These are phyloP conservation scores for Apodemia hepburni DNA, from an alignment of 2,888 invertebrate species.

Conservation along the genomic window DNA sequence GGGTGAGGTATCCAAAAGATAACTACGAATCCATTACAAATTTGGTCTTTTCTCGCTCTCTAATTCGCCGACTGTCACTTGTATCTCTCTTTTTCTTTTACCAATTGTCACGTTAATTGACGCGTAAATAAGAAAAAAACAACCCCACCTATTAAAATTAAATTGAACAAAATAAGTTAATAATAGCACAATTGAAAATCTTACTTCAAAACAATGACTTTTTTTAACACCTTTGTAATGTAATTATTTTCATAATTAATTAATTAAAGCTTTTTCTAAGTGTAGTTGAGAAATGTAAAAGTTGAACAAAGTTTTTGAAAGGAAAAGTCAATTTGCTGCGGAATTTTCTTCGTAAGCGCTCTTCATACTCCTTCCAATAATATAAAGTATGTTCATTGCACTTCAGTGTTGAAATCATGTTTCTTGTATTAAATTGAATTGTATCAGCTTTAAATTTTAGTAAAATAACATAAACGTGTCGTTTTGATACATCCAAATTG, in stretches of 20 bases:
- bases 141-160: no score
- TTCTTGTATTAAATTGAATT: conserved; percentile 44
- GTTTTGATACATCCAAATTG: background rate
- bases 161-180: no score
- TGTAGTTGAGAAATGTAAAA: background rate
- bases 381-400: conserved; percentile 38
- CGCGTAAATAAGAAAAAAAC: no score
- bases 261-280: background rate
- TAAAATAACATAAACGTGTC: conserved; percentile 38
- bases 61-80: no score
- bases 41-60: no score
- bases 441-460: conserved; percentile 42
- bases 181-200: no score
- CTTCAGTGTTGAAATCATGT: conserved; percentile 36
- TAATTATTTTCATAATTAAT: conserved; percentile 9
- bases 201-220: background rate
- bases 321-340: background rate
- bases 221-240: background rate
- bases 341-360: conserved; percentile 13
- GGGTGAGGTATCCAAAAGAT: no score
- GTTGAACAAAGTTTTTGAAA: conserved; percentile 2
- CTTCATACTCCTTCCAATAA: conserved; percentile 19
- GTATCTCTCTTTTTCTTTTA: no score
- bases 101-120: no score
- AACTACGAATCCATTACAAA: no score